Evolutionary conservation across 2,888 invertebrate species (phyloP).

Genomic region (Boloria selene): DNA sequence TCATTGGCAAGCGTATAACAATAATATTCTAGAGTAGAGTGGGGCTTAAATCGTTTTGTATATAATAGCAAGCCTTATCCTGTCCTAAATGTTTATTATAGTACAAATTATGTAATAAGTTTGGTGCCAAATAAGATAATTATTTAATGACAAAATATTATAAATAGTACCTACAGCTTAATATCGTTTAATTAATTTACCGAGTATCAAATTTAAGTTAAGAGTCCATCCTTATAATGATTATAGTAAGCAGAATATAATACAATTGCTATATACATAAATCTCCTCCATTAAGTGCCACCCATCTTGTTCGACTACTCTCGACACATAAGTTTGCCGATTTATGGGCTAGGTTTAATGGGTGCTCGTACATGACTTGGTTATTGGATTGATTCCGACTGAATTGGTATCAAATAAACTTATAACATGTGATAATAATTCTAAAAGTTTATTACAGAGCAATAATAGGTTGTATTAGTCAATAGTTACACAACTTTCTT

Average conservation of each 20-base stretch:
- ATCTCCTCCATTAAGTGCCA: conserved; percentile 36
- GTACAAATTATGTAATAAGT: too few species aligned
- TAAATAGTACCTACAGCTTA: too few species aligned
- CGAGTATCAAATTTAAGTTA: neutral
- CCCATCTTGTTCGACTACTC: conserved; percentile 33
- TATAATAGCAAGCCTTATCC: too few species aligned
- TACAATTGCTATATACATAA: conserved; percentile 32
- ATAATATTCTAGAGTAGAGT: too few species aligned
- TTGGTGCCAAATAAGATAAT: too few species aligned
- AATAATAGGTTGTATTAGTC: too few species aligned
- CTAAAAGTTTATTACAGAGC: too few species aligned
- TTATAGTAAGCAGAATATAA: conserved; percentile 19
- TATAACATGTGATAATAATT: conserved; percentile 23
- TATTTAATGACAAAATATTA: too few species aligned
- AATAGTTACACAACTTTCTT: too few species aligned
- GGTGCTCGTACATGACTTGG: conserved; percentile 32
- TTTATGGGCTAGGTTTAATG: conserved; percentile 37
- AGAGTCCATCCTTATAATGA: neutral
- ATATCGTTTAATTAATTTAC: neutral
- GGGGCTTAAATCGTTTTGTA: too few species aligned
- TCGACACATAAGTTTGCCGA: conserved; percentile 34
- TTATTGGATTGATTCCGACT: conserved; percentile 40
- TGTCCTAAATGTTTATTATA: too few species aligned
- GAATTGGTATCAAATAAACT: conserved; percentile 39
- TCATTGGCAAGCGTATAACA: too few species aligned